Base-by-base conservation (phyloP, 2,797 vertebrate species). In the Crocodylus rhombifer region DNA sequence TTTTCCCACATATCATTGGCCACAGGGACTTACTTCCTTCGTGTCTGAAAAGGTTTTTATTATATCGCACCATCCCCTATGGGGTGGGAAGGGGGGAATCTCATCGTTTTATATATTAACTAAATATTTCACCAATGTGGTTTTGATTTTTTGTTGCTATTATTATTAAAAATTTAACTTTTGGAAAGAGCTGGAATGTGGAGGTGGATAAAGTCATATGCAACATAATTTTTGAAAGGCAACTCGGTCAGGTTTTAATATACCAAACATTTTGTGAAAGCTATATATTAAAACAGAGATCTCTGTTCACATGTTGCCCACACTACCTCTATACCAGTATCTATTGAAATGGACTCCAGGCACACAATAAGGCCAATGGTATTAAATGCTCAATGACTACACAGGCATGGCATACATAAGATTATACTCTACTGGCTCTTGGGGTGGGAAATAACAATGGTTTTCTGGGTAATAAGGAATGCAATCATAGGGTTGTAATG, bases 151-250 rank as follows among this genome's bases (percentile, higher is more conserved):
- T 84, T 84, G 69, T 82, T 88, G 13, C 77, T 71, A 1, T 81
- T 63, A 60, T 77, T 84, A 71, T 63, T 71, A 55, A 63, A 95
- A 88, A n/a, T 71, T 12, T 88, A 94, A 81, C 15, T 76, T 42
- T 55, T 74, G 33, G 69, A 95, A 88, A 62, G 36, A 76, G 30
- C 69, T 80, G 17, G 25, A 79, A 86, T 16, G 8, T 20, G 26
- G 23, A 91, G 3, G 55, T 17, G 21, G 5, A 36, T 14, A 61
- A 80, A 88, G 33, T 33, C 15, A 30, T 56, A 28, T 2, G 76
- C 81, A 91, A 74, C 58, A 26, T 8, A 76, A 20, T 12, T 56
- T 7, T 33, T 60, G 28, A 60, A 0, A 0, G 9, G 18, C n/a
- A 80, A 33, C 18, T 17, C 56, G 89, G 63, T 51, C 4, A 62